Percentiles rank a stretch among this genome's conserved stretches.
Conservation (phyloP, 2,888 invertebrate species). For the Phalera bucephala region DNA sequence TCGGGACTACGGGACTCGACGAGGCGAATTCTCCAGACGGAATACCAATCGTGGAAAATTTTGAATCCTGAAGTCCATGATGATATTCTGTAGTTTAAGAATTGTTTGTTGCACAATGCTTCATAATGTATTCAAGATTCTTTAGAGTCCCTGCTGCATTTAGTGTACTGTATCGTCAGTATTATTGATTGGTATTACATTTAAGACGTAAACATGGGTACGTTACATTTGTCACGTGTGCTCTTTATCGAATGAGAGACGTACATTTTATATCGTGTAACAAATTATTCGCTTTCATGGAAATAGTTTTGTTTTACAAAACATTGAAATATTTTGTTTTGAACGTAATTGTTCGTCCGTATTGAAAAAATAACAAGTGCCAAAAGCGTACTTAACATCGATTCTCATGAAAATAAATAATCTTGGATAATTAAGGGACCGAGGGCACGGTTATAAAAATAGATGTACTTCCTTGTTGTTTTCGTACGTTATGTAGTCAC, state of each 20-base stretch:
- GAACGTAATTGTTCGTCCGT: too few relatives aligned
- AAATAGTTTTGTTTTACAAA: too few relatives aligned
- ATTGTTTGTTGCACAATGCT: slow-evolving; percentile 24
- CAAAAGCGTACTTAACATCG: neutral
- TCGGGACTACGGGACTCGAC: slow-evolving; percentile 67
- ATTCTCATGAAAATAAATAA: neutral
- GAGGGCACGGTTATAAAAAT: slow-evolving; percentile 10
- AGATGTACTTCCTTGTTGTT: slow-evolving; percentile 39
- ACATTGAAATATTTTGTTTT: too few relatives aligned
- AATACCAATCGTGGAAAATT: slow-evolving; percentile 79
- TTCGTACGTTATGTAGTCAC: slow-evolving; percentile 41
- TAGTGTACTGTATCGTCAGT: neutral
- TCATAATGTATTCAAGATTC: slow-evolving; percentile 1
- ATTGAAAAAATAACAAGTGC: too few relatives aligned
- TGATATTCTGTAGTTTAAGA: slow-evolving; percentile 48
- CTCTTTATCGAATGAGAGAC: neutral
- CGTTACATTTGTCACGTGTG: neutral
- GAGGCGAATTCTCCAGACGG: slow-evolving; percentile 72
- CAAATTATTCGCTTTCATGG: too few relatives aligned
- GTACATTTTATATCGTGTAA: too few relatives aligned
- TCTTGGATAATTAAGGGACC: slow-evolving; percentile 6
- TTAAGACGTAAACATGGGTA: too few relatives aligned
- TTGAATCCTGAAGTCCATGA: slow-evolving; percentile 61
- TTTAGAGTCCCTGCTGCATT: neutral
- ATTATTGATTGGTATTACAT: too few relatives aligned